phyloP scores from a whole-genome alignment of 2,888 invertebrate species.

The Drosophila anomalata region DNA sequence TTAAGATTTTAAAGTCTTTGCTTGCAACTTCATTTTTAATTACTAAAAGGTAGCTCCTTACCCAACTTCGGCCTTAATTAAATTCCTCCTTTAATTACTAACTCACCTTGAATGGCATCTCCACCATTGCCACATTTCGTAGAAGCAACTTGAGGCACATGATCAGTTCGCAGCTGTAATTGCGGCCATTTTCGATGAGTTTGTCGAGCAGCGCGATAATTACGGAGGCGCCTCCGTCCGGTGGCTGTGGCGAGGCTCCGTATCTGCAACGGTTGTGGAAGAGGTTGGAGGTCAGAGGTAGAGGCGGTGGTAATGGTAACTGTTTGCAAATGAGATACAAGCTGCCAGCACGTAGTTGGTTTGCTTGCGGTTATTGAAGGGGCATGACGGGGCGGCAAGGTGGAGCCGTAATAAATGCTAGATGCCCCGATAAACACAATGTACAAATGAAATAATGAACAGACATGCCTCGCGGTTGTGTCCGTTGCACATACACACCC shows the following conservation, averaged over 20 bases:
- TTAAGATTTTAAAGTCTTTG: too few relatives aligned
- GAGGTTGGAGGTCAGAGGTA: slow-evolving; percentile 27
- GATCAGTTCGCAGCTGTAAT: slow-evolving; percentile 89
- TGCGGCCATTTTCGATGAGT: slow-evolving; percentile 86
- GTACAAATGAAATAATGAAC: slow-evolving; percentile 77
- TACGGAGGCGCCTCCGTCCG: slow-evolving; percentile 86
- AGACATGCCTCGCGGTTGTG: slow-evolving; percentile 63
- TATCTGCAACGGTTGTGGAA: slow-evolving; percentile 84
- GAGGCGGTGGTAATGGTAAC: slow-evolving; percentile 36
- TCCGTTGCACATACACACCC: slow-evolving; percentile 36
- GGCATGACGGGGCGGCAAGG: slow-evolving; percentile 7
- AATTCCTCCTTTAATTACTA: neutral
- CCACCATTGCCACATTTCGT: slow-evolving; percentile 87
- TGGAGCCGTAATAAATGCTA: slow-evolving; percentile 58
- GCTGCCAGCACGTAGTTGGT: slow-evolving; percentile 68
- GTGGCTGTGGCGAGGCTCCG: slow-evolving; percentile 87
- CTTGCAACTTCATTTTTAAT: too few relatives aligned
- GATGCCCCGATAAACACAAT: slow-evolving; percentile 64
- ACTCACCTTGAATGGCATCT: slow-evolving; percentile 84
- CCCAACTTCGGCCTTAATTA: neutral
- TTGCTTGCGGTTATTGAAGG: slow-evolving; percentile 57
- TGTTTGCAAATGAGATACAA: slow-evolving; percentile 49
- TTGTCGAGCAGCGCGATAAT: slow-evolving; percentile 88
- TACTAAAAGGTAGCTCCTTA: neutral
- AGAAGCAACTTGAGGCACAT: slow-evolving; percentile 88